These are phyloP conservation scores for Cheilosia soror DNA, from an alignment of 2,888 invertebrate genomes.

Conservation along the genomic window DNA sequence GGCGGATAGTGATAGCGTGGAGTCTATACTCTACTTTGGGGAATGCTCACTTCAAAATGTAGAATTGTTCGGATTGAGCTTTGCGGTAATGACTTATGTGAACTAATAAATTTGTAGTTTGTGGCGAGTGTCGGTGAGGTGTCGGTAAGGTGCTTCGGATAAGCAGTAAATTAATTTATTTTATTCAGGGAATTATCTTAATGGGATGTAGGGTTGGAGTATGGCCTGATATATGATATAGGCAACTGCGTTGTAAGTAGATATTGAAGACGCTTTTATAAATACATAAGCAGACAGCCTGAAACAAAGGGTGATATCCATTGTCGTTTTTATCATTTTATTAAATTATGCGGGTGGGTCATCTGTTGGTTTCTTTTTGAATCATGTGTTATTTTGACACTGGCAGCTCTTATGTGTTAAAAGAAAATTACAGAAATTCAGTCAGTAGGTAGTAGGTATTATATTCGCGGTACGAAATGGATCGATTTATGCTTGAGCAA, in stretches of 20 bases:
- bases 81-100: slow-evolving; percentile 25
- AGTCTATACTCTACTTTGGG: slow-evolving; percentile 7
- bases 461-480: too few species aligned
- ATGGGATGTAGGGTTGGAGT: neutral
- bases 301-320: too few species aligned
- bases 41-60: slow-evolving; percentile 8
- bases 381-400: too few species aligned
- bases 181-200: slow-evolving; percentile 18
- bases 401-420: too few species aligned
- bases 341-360: too few species aligned
- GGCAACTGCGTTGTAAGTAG: neutral
- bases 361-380: too few species aligned
- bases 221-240: neutral
- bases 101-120: slow-evolving; percentile 44
- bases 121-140: slow-evolving; percentile 15
- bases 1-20: neutral
- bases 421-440: too few species aligned
- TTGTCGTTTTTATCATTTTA: too few species aligned
- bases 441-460: too few species aligned
- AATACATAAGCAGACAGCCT: too few species aligned
- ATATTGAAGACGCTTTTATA: neutral
- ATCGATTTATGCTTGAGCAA: too few species aligned
- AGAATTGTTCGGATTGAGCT: slow-evolving; percentile 31
- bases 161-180: slow-evolving; percentile 48
- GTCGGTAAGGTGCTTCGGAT: slow-evolving; percentile 36